Conservation (phyloP, 2,888 invertebrate genomes). For the Sminthurides aquaticus region DNA sequence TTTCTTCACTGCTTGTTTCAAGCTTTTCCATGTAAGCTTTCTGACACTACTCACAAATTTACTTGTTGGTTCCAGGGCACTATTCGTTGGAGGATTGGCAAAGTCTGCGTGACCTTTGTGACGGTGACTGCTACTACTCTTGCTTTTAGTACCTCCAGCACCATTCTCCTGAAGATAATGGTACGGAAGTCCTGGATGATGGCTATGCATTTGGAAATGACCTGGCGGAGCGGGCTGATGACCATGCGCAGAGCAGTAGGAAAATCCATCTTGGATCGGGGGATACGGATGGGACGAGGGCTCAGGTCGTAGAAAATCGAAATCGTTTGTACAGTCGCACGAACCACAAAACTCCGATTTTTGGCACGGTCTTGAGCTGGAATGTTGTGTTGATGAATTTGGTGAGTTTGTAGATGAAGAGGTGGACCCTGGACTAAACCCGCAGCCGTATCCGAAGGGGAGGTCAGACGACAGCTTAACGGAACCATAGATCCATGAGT, state of each 20-base stretch:
- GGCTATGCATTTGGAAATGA: constrained; percentile 1
- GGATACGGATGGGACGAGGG: not conserved
- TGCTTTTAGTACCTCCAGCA: constrained; percentile 1
- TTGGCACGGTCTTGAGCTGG: constrained; percentile 24
- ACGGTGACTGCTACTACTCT: not conserved
- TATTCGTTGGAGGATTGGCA: not conserved
- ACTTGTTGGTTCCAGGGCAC: constrained; percentile 25
- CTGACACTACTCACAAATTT: constrained; percentile 39
- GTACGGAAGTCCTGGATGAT: not conserved
- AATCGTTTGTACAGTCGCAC: constrained; percentile 31
- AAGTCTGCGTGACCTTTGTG: not conserved
- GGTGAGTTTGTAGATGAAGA: not conserved
- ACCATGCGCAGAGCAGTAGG: not conserved
- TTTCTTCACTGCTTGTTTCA: constrained; percentile 43
- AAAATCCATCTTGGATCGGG: not conserved
- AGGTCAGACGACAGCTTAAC: constrained; percentile 37
- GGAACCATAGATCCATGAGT: constrained; percentile 42
- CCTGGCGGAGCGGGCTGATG: not conserved
- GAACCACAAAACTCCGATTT: constrained; percentile 30
- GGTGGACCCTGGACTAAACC: constrained; percentile 6
- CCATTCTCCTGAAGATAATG: not conserved
- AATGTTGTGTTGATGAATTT: not conserved
- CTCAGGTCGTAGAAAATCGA: constrained; percentile 15
- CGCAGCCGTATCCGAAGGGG: constrained; percentile 37
- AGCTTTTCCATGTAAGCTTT: constrained; percentile 43